Evolutionary conservation across 2,113 vertebrate species (phyloP).

Genomic region (Zosterops hypoxanthus): DNA sequence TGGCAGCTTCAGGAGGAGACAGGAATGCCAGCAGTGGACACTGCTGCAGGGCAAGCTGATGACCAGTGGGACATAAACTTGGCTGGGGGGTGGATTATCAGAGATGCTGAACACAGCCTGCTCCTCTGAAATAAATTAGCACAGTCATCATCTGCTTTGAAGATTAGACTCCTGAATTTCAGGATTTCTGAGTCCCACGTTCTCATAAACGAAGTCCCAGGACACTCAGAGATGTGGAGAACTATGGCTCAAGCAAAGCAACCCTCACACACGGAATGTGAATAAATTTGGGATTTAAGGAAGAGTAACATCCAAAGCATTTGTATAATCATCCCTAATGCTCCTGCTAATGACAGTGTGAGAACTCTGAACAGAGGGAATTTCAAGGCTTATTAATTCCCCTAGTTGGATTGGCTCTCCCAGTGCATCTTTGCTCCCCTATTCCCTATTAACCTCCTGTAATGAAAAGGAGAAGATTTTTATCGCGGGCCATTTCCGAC

Average conservation of each 20-base stretch:
- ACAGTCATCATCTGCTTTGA: not conserved
- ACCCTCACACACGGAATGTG: slow-evolving; percentile 28
- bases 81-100: not conserved
- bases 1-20: not conserved
- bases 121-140: not conserved
- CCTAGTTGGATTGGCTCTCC: slow-evolving; percentile 68
- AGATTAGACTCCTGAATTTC: not conserved
- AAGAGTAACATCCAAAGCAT: slow-evolving; percentile 64
- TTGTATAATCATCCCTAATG: slow-evolving; percentile 71
- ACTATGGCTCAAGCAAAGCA: slow-evolving; percentile 40
- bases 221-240: not conserved
- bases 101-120: not conserved
- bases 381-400: slow-evolving; percentile 83
- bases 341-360: slow-evolving; percentile 66
- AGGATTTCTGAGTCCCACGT: not conserved
- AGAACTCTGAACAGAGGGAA: slow-evolving; percentile 73
- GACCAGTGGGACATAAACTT: not conserved
- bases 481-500: slow-evolving; percentile 71
- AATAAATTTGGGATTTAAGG: slow-evolving; percentile 68
- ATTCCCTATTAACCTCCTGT: slow-evolving; percentile 77
- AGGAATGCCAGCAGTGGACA: not conserved
- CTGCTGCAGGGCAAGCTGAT: not conserved
- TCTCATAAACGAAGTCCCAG: not conserved
- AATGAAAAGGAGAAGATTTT: slow-evolving; percentile 73
- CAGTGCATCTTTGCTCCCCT: slow-evolving; percentile 68